Conservation (phyloP, 1,140 invertebrate species). For the Cyclina sinensis region DNA sequence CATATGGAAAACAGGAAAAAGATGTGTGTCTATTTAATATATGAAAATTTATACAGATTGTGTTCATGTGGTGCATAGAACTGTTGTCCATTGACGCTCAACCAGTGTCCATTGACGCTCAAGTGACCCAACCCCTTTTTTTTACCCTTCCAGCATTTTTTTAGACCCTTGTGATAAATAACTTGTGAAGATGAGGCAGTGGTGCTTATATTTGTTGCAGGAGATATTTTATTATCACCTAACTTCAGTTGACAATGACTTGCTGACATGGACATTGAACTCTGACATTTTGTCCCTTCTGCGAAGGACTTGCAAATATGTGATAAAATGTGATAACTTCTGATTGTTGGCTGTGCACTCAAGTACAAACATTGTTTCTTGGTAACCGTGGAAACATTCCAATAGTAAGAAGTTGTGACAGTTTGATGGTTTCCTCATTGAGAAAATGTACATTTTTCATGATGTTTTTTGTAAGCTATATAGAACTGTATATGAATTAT, state of each 20-base stretch:
- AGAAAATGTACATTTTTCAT: no score
- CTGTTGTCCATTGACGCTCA: constrained; percentile 10
- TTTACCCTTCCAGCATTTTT: constrained; percentile 20
- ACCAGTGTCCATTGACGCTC: constrained; percentile 24
- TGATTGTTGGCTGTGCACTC: neutral
- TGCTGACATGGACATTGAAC: neutral
- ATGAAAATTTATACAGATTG: neutral
- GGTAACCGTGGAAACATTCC: constrained; percentile 29
- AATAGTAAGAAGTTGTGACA: constrained; percentile 28
- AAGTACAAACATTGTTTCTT: neutral
- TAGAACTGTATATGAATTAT: neutral
- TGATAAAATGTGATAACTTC: constrained; percentile 49
- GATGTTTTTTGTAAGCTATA: neutral
- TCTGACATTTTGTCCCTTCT: constrained; percentile 18
- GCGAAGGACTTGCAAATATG: constrained; percentile 47
- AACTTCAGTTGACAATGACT: neutral
- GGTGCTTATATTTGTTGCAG: neutral
- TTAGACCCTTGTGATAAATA: neutral
- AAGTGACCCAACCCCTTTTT: neutral
- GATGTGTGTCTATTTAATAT: neutral
- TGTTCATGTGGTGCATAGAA: constrained; percentile 10
- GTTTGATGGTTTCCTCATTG: neutral
- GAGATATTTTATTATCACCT: neutral
- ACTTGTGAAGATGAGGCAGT: neutral
- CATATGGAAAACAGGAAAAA: neutral